phyloP scores from a whole-genome alignment of 2,888 invertebrate species.

The Noctua janthina region DNA sequence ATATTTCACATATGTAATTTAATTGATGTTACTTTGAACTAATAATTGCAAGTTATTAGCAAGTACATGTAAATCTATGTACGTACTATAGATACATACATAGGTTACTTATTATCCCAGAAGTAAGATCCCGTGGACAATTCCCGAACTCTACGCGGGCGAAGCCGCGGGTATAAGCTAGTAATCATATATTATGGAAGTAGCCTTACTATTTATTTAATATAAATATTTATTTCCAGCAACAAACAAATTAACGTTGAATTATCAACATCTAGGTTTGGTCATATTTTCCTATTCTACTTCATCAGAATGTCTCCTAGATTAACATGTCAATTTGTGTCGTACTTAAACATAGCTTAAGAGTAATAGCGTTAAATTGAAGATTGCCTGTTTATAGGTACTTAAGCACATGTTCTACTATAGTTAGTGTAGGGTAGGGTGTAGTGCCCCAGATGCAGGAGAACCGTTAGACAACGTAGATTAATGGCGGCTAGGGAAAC shows the following conservation, averaged over 20 bases:
- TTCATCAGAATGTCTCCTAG: background rate
- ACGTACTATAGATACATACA: no score
- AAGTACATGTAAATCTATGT: no score
- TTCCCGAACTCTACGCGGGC: no score
- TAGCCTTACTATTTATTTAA: no score
- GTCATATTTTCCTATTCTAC: background rate
- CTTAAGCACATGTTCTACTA: background rate
- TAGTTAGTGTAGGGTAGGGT: conserved; percentile 8
- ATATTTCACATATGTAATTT: no score
- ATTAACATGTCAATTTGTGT: conserved; percentile 6
- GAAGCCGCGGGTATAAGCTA: no score
- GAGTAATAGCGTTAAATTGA: conserved; percentile 24
- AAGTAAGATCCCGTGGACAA: no score
- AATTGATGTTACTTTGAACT: no score
- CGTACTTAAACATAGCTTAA: conserved; percentile 36
- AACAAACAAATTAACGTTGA: background rate
- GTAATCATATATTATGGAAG: no score
- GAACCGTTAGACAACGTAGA: conserved; percentile 41
- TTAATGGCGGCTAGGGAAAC: conserved; percentile 36
- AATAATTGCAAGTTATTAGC: no score
- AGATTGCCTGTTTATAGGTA: conserved; percentile 8
- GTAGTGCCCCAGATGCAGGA: conserved; percentile 38
- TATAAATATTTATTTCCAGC: background rate
- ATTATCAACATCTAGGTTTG: background rate
- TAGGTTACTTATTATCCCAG: no score